A percentile compares a stretch with the other conserved stretches of the same genome.
phyloP scores from a whole-genome alignment of 2,113 vertebrate genomes.

The Peromyscus leucopus region DNA sequence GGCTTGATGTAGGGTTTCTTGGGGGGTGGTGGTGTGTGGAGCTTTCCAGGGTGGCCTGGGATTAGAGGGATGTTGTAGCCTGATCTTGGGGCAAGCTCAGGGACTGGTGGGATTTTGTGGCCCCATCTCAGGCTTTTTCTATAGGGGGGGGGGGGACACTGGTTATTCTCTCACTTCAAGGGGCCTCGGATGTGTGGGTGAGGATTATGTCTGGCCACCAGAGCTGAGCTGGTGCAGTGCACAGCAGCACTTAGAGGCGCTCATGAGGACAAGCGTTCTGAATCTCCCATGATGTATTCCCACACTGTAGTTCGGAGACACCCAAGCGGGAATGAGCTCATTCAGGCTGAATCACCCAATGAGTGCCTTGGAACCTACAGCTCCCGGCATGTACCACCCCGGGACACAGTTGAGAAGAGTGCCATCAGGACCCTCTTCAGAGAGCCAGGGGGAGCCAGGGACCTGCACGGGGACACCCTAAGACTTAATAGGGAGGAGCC shows the following conservation, averaged over 20 bases:
- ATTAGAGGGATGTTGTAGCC: background rate
- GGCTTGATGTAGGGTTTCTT: background rate
- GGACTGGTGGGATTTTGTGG: background rate
- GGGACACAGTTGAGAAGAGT: background rate
- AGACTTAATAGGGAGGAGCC: background rate
- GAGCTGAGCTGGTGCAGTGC: background rate
- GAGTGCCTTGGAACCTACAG: conserved; percentile 69
- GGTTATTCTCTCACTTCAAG: background rate
- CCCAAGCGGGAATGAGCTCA: conserved; percentile 69
- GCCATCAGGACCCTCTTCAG: background rate
- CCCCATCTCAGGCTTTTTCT: too few species aligned
- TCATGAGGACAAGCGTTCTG: background rate
- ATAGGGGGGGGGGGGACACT: background rate
- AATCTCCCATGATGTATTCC: conserved; percentile 58
- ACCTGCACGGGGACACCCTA: accelerated
- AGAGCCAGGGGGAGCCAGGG: accelerated
- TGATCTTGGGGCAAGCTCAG: background rate
- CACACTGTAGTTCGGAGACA: conserved; percentile 62
- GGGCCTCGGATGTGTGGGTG: too few species aligned
- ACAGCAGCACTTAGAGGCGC: too few species aligned
- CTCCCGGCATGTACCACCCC: conserved; percentile 17
- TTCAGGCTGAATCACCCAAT: conserved; percentile 67
- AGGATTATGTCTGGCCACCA: background rate
- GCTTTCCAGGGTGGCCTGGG: background rate
- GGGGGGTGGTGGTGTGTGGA: background rate